Base-by-base conservation (phyloP, 2,113 vertebrate genomes). In the Tamias sibiricus region DNA sequence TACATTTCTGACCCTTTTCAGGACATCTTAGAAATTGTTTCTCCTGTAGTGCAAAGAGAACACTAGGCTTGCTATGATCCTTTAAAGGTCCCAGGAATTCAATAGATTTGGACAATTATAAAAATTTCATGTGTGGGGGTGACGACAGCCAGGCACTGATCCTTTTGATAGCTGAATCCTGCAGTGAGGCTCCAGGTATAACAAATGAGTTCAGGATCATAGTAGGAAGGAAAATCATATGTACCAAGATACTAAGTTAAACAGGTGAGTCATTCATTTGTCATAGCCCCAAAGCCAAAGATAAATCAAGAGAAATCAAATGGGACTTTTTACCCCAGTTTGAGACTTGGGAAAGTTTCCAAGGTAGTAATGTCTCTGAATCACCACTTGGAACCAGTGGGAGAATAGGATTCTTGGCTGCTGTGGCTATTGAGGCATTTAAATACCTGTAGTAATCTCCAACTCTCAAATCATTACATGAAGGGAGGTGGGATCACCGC, bases 181-280 rank as follows among this genome's bases (percentile, higher is more conserved):
- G 5, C 7, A 44, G 1, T 24, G 64, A 77, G 62, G 28, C 37
- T 49, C 13, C 3, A 66, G 30, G 47, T 64, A 42, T 72, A 40
- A 90, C 30, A 66, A 24, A 84, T 40, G n/a, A 92, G 24, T 88
- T 91, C 54, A 77, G 74, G 37, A 52, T 81, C 76, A 35, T 62
- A 68, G 42, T 72, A 72, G 35, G 52, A 85, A 84, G 44, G 26
- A 75, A 96, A 95, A 82, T 86, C 26, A 87, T 81, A 94, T 81
- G 40, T 92, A 77, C 47, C 57, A 49, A 75, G 68, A 59, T 42
- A 76, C 37, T 79, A 40, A 82, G 76, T 95, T 37, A 37, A 40
- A 57, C 2, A 94, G 9, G 44, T 77, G 72, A 97, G 35, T 93
- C 82, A 59, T 12, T 93, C 40, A 85, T 85, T 94, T 95, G 10